Base-by-base conservation (phyloP, 64 coral and sea anemone species). In the Anthopleura sola region DNA sequence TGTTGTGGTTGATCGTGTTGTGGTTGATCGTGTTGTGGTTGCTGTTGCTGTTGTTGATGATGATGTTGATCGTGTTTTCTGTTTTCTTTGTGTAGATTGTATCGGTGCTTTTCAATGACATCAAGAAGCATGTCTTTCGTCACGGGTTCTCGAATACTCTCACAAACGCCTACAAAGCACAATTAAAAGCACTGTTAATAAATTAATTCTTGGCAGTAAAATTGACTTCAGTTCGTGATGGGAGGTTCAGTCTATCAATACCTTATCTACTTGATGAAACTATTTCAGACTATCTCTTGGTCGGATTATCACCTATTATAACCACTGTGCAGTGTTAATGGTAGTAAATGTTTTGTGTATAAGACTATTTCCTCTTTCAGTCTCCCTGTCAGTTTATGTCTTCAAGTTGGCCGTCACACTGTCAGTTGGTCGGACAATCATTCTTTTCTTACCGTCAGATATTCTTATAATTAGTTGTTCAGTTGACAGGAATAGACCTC, bases 101-200 rank as follows among this genome's bases (percentile, higher is more conserved):
- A 95, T 50, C 93, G 83, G 87, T 88, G 64, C 85, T 99, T 99
- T 49, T 95, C 93, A 44, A 99, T 90, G 18, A 99, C 77, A 33
- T 99, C 92, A 58, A 99, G 50, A 11, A 99, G 87, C 75, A 87
- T 86, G 24, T 99, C 78, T 60, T 90, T 94, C 10, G 89, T 99
- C 0, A 99, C 93, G 9, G 96, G 96, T 7, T 99, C 80, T 53
- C 88, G 50, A 24, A 99, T 99, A 56, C 96, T 99, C 86, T 94
- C 84, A 39, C 96, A 99, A 17, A 99, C 96, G 84, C 96, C 96
- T 99, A 68, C 13, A 0, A n/a, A 86, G 33, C 10, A 77, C 78
- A 64, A 89, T 47, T 5, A 85, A 79, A 48, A 21, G 15, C 2
- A 31, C 11, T 71, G 58, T 62, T n/a, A 44, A 44, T 44, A 2